phyloP scores from a whole-genome alignment of 2,113 vertebrate genomes.

The Cyprinodon variegatus region DNA sequence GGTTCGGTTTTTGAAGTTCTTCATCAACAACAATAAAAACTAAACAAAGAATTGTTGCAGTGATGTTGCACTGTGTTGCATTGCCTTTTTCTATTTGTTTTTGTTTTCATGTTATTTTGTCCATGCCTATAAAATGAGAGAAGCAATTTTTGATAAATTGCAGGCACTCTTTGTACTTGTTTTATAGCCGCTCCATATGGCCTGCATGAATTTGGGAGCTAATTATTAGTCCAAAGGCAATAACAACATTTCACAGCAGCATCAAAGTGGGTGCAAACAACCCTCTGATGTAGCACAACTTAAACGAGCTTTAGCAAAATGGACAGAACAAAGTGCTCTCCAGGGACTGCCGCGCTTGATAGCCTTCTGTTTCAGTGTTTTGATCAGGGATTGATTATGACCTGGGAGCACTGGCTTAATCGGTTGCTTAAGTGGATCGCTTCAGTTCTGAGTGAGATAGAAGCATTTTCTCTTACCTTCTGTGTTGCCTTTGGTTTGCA shows the following conservation, averaged over 20 bases:
- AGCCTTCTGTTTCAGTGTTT: slow-evolving; percentile 47
- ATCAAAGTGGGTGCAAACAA: slow-evolving; percentile 66
- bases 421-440: slow-evolving; percentile 44
- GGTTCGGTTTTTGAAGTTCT: too few species aligned
- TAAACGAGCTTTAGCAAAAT: slow-evolving; percentile 52
- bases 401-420: slow-evolving; percentile 28
- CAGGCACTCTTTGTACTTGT: slow-evolving; percentile 62
- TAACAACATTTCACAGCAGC: slow-evolving; percentile 57
- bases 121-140: slow-evolving; percentile 38
- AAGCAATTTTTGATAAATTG: slow-evolving; percentile 57
- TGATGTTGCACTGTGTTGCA: slow-evolving; percentile 54
- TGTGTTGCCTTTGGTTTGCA: slow-evolving; percentile 1
- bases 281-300: slow-evolving; percentile 51
- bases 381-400: slow-evolving; percentile 51
- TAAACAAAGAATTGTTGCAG: slow-evolving; percentile 26
- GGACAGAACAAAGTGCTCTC: slow-evolving; percentile 61
- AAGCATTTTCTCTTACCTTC: slow-evolving; percentile 27
- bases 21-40: slow-evolving; percentile 17
- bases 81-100: slow-evolving; percentile 32
- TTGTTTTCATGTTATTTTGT: slow-evolving; percentile 24
- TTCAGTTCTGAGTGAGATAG: slow-evolving; percentile 41
- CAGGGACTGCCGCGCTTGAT: slow-evolving; percentile 48
- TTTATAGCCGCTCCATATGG: slow-evolving; percentile 53
- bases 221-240: slow-evolving; percentile 72
- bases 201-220: slow-evolving; percentile 51